Base-by-base conservation (phyloP, 2,113 vertebrate genomes). In the Turdus rufiventris region DNA sequence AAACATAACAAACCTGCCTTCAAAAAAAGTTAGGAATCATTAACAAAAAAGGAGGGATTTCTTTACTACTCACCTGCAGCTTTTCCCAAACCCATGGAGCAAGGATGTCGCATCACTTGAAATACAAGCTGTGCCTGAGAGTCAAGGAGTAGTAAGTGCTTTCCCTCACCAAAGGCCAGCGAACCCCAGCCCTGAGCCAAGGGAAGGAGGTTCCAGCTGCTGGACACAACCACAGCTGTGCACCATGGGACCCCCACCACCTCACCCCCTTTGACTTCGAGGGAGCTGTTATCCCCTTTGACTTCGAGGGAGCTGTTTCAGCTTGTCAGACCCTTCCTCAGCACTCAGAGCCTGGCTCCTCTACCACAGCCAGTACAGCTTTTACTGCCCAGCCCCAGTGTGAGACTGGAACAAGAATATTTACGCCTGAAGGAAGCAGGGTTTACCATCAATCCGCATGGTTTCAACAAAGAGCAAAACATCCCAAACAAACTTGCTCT, bases 181-280 rank as follows among this genome's bases (percentile, higher is more conserved):
- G 0, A 87, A 31, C 23, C 63, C 50, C 61, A 84, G 76, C 24
- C 45, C 48, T 26, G 25, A 28, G 43, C 13, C 0, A 0, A 43
- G 36, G 36, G n/a, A 71, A 54, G 21, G 50, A 61, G 19, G 19
- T 31, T 73, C 38, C 23, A 38, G 38, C 51, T 88, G 51, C 51
- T 0, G 0, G 70, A 34, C 67, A 51, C 43, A 18, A 12, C 15
- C 0, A 1, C 63, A 70, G 50, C 56, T 71, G 21, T 5, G 8
- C n/a, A 31, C 40, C 8, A 5, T 50, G 6, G 2, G 34, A 23
- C 47, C 3, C 8, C 31, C 19, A 0, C 31, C 3, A 1, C 18
- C n/a, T 74, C 61, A 26, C 76, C 50, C 24, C 25, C 48, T 50
- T 50, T 50, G 61, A 47, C 45, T 79, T 28, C 0, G 1, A 50